phyloP scores from a whole-genome alignment of 1,140 invertebrate species.

The Ectropis grisescens region DNA sequence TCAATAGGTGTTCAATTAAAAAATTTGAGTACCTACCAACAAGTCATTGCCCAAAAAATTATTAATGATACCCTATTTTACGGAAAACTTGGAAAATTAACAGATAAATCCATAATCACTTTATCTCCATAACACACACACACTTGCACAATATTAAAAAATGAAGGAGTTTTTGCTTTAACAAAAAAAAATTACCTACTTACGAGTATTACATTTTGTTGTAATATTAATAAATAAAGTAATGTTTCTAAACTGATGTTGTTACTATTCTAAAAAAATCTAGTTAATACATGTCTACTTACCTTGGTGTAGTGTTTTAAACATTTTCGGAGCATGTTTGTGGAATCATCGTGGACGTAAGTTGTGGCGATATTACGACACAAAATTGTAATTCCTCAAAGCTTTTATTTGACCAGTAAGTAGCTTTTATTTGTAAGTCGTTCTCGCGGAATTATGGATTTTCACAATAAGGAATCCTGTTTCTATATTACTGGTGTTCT shows the following conservation, averaged over 20 bases:
- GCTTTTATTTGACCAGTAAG: no score
- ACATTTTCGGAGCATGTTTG: constrained; percentile 6
- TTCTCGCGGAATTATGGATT: background rate
- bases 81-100: constrained; percentile 9
- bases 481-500: background rate
- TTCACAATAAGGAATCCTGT: background rate
- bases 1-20: constrained; percentile 7
- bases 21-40: constrained; percentile 5
- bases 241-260: constrained; percentile 1
- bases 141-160: background rate
- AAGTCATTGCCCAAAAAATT: constrained; percentile 6
- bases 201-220: constrained; percentile 1
- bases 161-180: constrained; percentile 7
- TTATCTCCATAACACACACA: no score
- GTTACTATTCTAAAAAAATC: constrained; percentile 4
- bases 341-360: constrained; percentile 4
- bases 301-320: constrained; percentile 7
- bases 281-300: constrained; percentile 4
- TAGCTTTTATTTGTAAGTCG: no score
- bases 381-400: background rate
- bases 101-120: constrained; percentile 3
- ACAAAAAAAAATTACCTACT: constrained; percentile 2
- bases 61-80: constrained; percentile 8
- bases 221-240: constrained; percentile 3
- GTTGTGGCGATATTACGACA: background rate